phyloP scores from a whole-genome alignment of 2,797 vertebrate species.

The Podargus strigoides region DNA sequence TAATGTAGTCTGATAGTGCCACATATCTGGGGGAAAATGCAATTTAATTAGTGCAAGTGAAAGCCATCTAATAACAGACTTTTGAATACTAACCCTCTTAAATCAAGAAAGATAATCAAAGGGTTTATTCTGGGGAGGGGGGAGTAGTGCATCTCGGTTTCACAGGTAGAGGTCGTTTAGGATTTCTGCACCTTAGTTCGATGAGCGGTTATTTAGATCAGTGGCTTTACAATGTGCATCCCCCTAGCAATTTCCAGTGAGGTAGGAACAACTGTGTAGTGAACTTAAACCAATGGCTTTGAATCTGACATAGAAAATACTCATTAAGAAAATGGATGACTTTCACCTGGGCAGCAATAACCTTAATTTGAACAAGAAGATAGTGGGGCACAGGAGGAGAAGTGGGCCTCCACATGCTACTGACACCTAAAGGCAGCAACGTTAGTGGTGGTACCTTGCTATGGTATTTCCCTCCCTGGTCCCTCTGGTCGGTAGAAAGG shows the following conservation, averaged over 20 bases:
- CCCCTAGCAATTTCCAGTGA: neutral
- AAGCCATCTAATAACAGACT: neutral
- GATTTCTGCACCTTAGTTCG: neutral
- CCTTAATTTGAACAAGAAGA: neutral
- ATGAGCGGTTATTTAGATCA: neutral
- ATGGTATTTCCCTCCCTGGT: rapidly evolving
- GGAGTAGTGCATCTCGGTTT: neutral
- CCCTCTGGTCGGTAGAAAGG: rapidly evolving
- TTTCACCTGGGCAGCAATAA: neutral
- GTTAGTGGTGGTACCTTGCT: no score
- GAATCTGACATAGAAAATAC: neutral
- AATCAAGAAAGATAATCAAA: neutral
- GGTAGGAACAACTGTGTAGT: neutral
- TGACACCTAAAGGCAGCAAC: no score
- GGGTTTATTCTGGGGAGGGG: neutral
- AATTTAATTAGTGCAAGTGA: neutral
- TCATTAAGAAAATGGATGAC: neutral
- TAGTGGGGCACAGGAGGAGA: neutral
- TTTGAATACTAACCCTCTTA: neutral
- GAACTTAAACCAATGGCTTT: neutral
- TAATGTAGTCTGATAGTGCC: neutral
- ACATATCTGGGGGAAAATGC: neutral
- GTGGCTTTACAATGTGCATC: neutral
- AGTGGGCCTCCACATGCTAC: neutral
- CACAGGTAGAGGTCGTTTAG: neutral